Percentiles rank a stretch among this genome's conserved stretches.
Evolutionary conservation across 2,113 vertebrate species (phyloP).

Genomic region (Xiphias gladius): DNA sequence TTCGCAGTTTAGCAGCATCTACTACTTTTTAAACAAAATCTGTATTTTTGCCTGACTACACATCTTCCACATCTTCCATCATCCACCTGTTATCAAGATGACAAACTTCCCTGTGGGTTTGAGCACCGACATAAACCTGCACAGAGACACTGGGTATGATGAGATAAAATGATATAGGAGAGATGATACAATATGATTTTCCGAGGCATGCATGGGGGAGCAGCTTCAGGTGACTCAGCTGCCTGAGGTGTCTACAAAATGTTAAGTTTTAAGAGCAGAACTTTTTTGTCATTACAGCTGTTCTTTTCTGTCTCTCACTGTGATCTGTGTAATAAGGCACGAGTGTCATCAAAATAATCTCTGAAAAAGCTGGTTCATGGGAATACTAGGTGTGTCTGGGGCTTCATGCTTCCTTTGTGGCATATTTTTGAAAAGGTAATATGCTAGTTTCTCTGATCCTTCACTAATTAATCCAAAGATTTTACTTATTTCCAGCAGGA

Average conservation of each 20-base stretch:
- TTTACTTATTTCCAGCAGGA: neutral
- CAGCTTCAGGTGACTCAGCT: slow-evolving; percentile 46
- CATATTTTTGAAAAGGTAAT: neutral
- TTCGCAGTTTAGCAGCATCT: slow-evolving; percentile 8
- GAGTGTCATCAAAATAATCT: neutral
- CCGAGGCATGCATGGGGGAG: slow-evolving; percentile 22
- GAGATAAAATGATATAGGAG: slow-evolving; percentile 52
- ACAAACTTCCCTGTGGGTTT: slow-evolving; percentile 45
- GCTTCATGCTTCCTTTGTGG: neutral
- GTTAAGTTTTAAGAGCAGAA: slow-evolving; percentile 15
- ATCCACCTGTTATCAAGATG: slow-evolving; percentile 56
- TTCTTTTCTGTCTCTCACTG: neutral
- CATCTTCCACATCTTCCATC: too few species aligned
- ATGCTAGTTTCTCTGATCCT: neutral
- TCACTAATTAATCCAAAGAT: neutral
- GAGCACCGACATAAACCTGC: slow-evolving; percentile 23
- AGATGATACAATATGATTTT: slow-evolving; percentile 36
- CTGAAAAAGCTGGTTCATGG: neutral
- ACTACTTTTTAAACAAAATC: neutral
- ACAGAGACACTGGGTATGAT: slow-evolving; percentile 31
- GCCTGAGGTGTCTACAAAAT: slow-evolving; percentile 3
- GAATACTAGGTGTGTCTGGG: neutral
- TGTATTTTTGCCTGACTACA: neutral
- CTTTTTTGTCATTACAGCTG: slow-evolving; percentile 5
- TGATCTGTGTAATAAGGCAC: neutral